Conservation (phyloP, 2,888 invertebrate species). For the Gisinianus flammeolus region DNA sequence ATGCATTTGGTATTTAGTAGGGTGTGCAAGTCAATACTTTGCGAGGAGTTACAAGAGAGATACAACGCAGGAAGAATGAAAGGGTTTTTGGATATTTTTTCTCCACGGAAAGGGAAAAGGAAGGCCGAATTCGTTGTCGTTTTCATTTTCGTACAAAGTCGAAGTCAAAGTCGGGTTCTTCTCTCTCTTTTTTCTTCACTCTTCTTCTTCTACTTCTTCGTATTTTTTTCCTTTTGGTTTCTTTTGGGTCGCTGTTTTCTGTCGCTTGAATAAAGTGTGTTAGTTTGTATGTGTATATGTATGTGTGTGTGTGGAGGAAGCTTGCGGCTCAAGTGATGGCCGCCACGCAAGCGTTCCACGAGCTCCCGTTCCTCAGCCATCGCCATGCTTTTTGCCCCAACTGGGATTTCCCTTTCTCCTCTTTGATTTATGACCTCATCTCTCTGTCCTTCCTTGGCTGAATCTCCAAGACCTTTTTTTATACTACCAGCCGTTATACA, state of each 20-base stretch:
- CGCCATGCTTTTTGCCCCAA: conserved; percentile 43
- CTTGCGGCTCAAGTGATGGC: conserved; percentile 48
- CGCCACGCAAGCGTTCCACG: conserved; percentile 58
- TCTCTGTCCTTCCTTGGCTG: conserved; percentile 18
- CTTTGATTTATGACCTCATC: conserved; percentile 44
- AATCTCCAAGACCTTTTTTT: conserved; percentile 26
- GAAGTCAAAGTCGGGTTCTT: too few relatives aligned
- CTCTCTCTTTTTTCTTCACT: too few relatives aligned
- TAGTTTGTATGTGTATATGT: not conserved
- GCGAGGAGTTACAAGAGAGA: too few relatives aligned
- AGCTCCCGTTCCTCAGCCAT: conserved; percentile 6
- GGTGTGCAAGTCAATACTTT: too few relatives aligned
- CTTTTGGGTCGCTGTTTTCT: not conserved
- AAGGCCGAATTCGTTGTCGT: conserved; percentile 20
- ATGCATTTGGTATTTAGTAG: too few relatives aligned
- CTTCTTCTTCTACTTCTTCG: too few relatives aligned
- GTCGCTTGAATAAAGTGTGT: not conserved
- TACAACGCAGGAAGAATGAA: not conserved
- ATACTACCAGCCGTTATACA: conserved; percentile 36
- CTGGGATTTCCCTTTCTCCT: conserved; percentile 42
- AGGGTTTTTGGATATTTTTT: not conserved
- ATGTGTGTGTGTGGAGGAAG: conserved; percentile 11
- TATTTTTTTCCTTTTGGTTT: too few relatives aligned
- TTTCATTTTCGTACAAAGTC: too few relatives aligned
- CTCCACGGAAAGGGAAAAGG: not conserved